Evolutionary conservation across 1,140 invertebrate genomes (phyloP).

Genomic region (Maconellicoccus hirsutus): DNA sequence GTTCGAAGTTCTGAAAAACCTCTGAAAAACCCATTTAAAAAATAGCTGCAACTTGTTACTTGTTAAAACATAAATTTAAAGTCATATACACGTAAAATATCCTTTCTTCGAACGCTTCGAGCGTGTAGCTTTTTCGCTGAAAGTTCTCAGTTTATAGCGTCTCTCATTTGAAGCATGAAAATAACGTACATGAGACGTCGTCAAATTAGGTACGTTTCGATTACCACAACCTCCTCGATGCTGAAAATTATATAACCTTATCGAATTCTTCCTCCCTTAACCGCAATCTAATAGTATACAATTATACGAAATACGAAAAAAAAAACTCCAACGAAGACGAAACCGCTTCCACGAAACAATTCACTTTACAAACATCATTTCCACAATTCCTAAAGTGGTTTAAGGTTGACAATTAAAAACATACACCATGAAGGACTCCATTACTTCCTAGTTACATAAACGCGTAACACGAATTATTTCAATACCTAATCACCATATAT

Average conservation of each 20-base stretch:
- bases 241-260: background rate
- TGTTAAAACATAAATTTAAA: too few species aligned
- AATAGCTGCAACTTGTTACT: too few species aligned
- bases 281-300: background rate
- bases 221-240: too few species aligned
- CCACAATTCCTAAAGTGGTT: constrained; percentile 2
- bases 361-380: background rate
- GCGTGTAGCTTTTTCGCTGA: too few species aligned
- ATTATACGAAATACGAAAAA: background rate
- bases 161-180: too few species aligned
- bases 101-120: too few species aligned
- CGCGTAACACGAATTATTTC: background rate
- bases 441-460: constrained; percentile 1
- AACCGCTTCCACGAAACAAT: background rate
- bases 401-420: constrained; percentile 9
- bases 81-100: too few species aligned
- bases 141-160: too few species aligned
- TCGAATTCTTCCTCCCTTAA: background rate
- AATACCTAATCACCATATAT: background rate
- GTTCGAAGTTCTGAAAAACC: too few species aligned
- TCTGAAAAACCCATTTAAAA: too few species aligned
- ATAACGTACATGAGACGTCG: too few species aligned
- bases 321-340: background rate
- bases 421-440: background rate
- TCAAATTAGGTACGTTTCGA: too few species aligned